Base-by-base conservation (phyloP, 92 coral and sea anemone genomes). In the Zoanthus solanderi region DNA sequence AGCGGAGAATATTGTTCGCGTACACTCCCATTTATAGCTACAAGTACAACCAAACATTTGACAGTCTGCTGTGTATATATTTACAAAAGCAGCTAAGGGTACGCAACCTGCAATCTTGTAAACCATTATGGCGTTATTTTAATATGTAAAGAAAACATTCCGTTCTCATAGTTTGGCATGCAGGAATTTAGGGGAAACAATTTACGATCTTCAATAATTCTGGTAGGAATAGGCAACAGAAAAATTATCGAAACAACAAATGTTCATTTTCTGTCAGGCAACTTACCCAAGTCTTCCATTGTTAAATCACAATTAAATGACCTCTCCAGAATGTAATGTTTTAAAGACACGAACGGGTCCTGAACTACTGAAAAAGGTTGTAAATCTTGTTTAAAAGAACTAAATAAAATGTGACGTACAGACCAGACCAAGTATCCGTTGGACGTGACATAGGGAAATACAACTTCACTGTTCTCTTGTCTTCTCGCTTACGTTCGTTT, bases 271-370 rank as follows among this genome's bases (percentile, higher is more conserved):
- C 46, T 76, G 42, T 28, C 53, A 9, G 65, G 13, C 31, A 46
- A 72, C 98, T 86, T 77, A 94, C 98, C 98, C 67, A 94, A 63
- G 67, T 94, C 98, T 45, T 94, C 98, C 92, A 94, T 94, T 47
- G 84, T 80, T 50, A 81, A 14, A 81, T 81, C 85, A 81, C 85
- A 81, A 47, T 66, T 81, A 81, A 65, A 65, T 65, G 85, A 81
- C 32, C 65, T 81, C 85, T 81, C 85, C 85, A 81, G 85, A 81
- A 81, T 81, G 85, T 46, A 66, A 65, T 46, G 46, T 4, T 50
- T 23, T 42, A 17, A 46, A 6, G 13, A 47, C 85, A 81, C 18
- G 29, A 46, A 45, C 47, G 32, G n/a, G 66, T 65, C 12, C 5
- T 67, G 48, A 5, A 29, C 7, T 29, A 54, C 67, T 54, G 12